Percentiles rank a stretch among this genome's conserved stretches.
Conservation (phyloP, 2,888 invertebrate genomes). For the Ornithoptera priamus region DNA sequence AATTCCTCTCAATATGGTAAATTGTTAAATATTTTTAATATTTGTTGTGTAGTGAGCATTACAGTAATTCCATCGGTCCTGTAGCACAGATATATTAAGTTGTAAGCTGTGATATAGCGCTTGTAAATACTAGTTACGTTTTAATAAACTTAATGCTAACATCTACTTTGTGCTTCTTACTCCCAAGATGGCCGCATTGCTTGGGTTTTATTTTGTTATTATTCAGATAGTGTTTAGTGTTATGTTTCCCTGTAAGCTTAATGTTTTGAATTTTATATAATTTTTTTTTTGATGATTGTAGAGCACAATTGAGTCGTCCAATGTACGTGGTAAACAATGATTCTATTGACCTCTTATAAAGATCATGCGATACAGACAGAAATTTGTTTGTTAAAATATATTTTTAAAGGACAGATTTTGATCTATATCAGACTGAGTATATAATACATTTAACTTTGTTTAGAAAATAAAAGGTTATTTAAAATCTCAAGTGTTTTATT, state of each 20-base stretch:
- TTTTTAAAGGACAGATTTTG: conserved; percentile 62
- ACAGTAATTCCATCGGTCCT: conserved; percentile 6
- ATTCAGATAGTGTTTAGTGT: conserved; percentile 24
- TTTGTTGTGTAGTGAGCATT: background rate
- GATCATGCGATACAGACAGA: conserved; percentile 54
- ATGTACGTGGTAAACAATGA: conserved; percentile 10
- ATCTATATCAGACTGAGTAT: conserved; percentile 73
- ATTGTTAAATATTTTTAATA: background rate
- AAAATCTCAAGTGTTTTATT: conserved; percentile 32
- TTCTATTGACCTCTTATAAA: conserved; percentile 33
- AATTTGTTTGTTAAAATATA: conserved; percentile 57
- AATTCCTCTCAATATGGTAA: background rate
- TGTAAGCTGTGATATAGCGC: conserved; percentile 76
- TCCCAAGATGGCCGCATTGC: conserved; percentile 33
- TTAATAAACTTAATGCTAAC: conserved; percentile 31
- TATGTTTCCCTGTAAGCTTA: conserved; percentile 14
- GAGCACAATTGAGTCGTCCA: conserved; percentile 25
- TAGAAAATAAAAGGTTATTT: conserved; percentile 60
- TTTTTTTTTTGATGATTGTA: conserved; percentile 18
- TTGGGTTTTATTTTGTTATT: conserved; percentile 34
- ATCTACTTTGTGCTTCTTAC: conserved; percentile 35
- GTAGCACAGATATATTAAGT: conserved; percentile 55
- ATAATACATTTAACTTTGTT: conserved; percentile 70
- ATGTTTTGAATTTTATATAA: conserved; percentile 22
- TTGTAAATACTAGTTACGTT: conserved; percentile 53